phyloP scores from a whole-genome alignment of 2,888 invertebrate genomes.

The Yponomeuta sedellus region DNA sequence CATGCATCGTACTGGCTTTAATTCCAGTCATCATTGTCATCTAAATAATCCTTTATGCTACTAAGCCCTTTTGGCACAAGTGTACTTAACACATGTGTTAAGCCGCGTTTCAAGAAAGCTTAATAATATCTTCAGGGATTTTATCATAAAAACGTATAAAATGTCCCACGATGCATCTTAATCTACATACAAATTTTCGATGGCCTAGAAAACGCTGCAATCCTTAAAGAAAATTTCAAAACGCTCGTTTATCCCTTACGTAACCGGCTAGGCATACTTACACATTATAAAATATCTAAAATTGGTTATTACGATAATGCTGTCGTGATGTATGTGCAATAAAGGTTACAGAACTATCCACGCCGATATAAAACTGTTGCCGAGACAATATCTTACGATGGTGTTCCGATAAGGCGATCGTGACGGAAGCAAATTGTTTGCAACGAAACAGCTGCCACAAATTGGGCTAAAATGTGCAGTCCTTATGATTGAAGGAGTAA shows the following conservation, averaged over 20 bases:
- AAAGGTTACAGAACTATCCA: background rate
- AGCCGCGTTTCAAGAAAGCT: too few relatives aligned
- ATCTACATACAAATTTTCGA: background rate
- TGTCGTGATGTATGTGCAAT: slow-evolving; percentile 6
- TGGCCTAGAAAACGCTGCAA: background rate
- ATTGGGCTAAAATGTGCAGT: background rate
- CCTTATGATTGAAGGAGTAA: background rate
- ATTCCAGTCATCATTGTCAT: too few relatives aligned
- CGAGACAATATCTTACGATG: slow-evolving; percentile 3
- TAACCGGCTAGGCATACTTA: background rate
- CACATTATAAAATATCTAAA: slow-evolving; percentile 7
- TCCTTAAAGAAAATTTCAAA: background rate
- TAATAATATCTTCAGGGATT: too few relatives aligned
- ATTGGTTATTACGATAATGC: slow-evolving; percentile 1
- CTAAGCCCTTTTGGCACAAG: too few relatives aligned
- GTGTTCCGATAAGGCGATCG: background rate
- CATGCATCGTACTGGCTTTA: too few relatives aligned
- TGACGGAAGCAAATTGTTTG: background rate
- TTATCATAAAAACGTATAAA: too few relatives aligned
- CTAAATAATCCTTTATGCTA: too few relatives aligned
- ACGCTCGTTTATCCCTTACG: background rate
- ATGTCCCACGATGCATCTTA: too few relatives aligned
- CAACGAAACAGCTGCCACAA: background rate
- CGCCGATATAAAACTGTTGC: background rate
- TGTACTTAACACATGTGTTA: too few relatives aligned